phyloP scores from a whole-genome alignment of 2,797 vertebrate genomes.

The Darevskia mixta region DNA sequence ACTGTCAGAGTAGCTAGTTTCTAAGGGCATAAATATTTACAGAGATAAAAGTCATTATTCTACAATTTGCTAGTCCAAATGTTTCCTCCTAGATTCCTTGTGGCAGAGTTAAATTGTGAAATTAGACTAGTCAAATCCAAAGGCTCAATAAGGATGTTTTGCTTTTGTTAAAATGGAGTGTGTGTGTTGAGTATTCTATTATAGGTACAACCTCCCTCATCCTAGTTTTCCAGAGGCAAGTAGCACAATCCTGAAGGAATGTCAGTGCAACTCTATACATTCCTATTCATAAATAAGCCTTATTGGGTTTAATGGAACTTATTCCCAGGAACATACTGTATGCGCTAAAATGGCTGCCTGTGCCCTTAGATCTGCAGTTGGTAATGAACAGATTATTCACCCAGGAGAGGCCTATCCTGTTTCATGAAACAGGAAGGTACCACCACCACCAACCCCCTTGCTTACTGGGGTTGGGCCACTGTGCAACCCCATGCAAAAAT shows the following conservation, averaged over 20 bases:
- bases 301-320: neutral
- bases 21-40: conserved; percentile 49
- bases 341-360: neutral
- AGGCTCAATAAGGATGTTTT: neutral
- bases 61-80: conserved; percentile 5
- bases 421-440: no score
- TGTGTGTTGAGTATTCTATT: conserved; percentile 13
- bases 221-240: neutral
- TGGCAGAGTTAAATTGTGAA: conserved; percentile 6
- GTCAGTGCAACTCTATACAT: neutral
- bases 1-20: conserved; percentile 34
- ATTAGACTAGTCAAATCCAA: neutral
- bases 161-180: conserved; percentile 26
- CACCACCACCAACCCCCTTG: no score
- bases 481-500: neutral
- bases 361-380: conserved; percentile 18
- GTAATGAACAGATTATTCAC: neutral
- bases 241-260: neutral
- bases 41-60: neutral
- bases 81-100: neutral
- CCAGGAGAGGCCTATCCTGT: no score
- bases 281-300: neutral
- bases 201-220: neutral
- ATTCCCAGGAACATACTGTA: no score
- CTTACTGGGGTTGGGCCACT: no score